Evolutionary conservation across 2,797 vertebrate species (phyloP).

Genomic region (Notoglanidium macrostoma): DNA sequence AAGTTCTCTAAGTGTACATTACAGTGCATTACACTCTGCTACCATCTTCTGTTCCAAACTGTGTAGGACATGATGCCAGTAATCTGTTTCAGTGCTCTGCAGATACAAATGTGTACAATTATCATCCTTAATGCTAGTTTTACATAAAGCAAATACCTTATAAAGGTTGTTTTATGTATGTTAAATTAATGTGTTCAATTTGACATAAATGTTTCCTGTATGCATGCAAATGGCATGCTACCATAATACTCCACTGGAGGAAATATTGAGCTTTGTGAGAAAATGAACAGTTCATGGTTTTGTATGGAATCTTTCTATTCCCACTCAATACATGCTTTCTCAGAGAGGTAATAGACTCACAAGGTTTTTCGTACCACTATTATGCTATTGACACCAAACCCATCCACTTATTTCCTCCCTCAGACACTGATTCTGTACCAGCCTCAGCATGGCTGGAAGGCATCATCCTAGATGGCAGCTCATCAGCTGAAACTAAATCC

Average conservation of each 20-base stretch:
- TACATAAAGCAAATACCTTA: too few species aligned
- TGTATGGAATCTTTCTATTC: background rate
- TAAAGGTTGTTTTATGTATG: background rate
- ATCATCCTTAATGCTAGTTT: background rate
- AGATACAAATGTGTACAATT: background rate
- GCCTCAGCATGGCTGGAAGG: background rate
- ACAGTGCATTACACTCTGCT: constrained; percentile 25
- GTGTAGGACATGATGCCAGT: background rate
- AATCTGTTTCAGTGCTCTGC: background rate
- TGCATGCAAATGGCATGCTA: background rate
- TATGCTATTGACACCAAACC: background rate
- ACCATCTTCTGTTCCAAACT: constrained; percentile 44
- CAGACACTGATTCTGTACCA: background rate
- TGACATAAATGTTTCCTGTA: background rate
- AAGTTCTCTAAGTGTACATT: background rate
- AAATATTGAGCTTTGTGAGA: constrained; percentile 17
- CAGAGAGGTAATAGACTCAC: background rate
- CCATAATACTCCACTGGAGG: constrained; percentile 19
- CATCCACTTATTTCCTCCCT: background rate
- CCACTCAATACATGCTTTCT: background rate
- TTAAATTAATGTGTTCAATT: constrained; percentile 2
- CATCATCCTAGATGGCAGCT: background rate
- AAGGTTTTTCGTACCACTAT: background rate
- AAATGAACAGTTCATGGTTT: background rate
- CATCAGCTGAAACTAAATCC: constrained; percentile 7